Conservation (phyloP, 2,888 invertebrate genomes). For the Herminia tarsipennalis region DNA sequence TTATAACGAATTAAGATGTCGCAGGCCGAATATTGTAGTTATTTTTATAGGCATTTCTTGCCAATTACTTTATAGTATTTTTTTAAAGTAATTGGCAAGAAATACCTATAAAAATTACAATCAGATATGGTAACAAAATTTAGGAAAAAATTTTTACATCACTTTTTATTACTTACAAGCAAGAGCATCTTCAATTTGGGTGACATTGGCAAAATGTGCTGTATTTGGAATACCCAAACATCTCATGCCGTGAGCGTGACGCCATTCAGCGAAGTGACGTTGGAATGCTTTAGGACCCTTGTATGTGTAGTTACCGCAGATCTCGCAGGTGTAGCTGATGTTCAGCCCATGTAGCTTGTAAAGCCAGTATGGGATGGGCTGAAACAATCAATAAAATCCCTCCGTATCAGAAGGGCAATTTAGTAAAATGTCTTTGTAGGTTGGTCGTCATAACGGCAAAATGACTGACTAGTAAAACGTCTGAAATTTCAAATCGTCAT, state of each 20-base stretch:
- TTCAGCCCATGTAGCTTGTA: constrained; percentile 99
- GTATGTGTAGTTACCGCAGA: constrained; percentile 99
- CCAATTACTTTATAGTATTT: not conserved
- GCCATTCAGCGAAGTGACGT: constrained; percentile 98
- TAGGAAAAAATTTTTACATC: too few relatives aligned
- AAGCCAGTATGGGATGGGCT: constrained; percentile 95
- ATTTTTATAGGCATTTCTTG: not conserved
- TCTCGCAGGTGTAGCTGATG: constrained; percentile 99
- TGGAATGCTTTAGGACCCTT: constrained; percentile 99
- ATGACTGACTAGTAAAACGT: too few relatives aligned
- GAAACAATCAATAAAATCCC: constrained; percentile 29
- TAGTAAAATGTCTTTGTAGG: too few relatives aligned
- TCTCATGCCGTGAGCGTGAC: constrained; percentile 97
- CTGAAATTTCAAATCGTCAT: too few relatives aligned
- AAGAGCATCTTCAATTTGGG: constrained; percentile 98
- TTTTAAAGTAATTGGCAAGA: not conserved
- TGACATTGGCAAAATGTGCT: constrained; percentile 99
- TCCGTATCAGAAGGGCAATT: not conserved
- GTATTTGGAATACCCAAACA: constrained; percentile 99
- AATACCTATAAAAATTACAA: too few relatives aligned
- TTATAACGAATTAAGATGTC: too few relatives aligned
- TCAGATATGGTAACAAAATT: too few relatives aligned
- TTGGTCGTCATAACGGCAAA: too few relatives aligned
- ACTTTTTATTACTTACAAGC: constrained; percentile 91
- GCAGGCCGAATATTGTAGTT: not conserved